These are phyloP conservation scores for Apocheima hispidaria DNA, from an alignment of 2,888 invertebrate species.

Conservation along the genomic window DNA sequence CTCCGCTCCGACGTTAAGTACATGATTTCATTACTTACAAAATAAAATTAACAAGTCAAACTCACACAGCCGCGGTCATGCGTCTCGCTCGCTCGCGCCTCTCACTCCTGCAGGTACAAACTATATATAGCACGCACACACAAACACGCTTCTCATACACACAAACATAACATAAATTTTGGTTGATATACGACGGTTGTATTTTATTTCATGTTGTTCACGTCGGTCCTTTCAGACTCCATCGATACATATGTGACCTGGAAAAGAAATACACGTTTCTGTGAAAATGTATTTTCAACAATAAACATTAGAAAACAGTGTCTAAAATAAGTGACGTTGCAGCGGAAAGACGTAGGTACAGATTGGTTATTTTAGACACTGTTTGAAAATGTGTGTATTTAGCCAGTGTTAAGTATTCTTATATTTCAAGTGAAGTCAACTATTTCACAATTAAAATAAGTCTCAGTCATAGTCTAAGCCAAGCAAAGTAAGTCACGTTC, in stretches of 20 bases:
- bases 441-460: too few species aligned
- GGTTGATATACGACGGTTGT: constrained; percentile 55
- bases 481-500: too few species aligned
- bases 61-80: constrained; percentile 23
- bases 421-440: too few species aligned
- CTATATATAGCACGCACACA: constrained; percentile 41
- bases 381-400: too few species aligned
- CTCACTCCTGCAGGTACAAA: constrained; percentile 33
- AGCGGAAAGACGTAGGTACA: too few species aligned
- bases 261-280: constrained; percentile 9
- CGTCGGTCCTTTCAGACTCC: constrained; percentile 25
- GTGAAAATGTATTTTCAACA: too few species aligned
- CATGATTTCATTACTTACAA: constrained; percentile 30
- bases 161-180: constrained; percentile 46
- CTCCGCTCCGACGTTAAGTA: constrained; percentile 44
- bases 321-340: too few species aligned
- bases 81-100: constrained; percentile 25
- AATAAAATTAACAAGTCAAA: neutral
- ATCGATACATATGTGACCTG: constrained; percentile 16
- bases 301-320: too few species aligned
- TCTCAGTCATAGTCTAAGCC: too few species aligned
- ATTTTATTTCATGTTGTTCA: constrained; percentile 48
- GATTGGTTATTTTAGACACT: too few species aligned
- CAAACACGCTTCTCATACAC: constrained; percentile 32
- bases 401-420: too few species aligned